Base-by-base conservation (phyloP, 2,113 vertebrate species). In the Ramphastos sulfuratus region DNA sequence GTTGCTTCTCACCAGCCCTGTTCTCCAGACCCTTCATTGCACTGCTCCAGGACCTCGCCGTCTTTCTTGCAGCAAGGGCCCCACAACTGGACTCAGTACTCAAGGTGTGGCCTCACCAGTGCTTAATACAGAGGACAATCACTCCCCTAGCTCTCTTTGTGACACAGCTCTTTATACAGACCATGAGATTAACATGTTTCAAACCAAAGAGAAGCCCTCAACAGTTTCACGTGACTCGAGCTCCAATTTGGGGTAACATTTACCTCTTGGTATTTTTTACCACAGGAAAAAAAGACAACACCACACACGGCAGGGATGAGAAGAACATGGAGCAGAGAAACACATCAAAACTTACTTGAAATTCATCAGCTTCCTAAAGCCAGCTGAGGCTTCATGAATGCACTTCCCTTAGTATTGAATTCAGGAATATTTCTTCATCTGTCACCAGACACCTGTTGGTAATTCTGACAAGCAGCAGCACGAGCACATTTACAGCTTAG, bases 201-300 rank as follows among this genome's bases (percentile, higher is more conserved):
- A 66, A 58, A n/a, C 66, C 31, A 28, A 7, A 75, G 5, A 8
- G 25, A 70, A 90, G 27, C 6, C 69, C 63, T 14, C 20, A 39
- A 9, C 5, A 58, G 15, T 18, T 50, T 64, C 3, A 19, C 50
- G 33, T 25, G 15, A 52, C 14, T 46, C 54, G 72, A 14, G 1
- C 6, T 75, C 31, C 25, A 9, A 50, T 73, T 18, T 23, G 3
- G 30, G 17, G 61, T 20, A 50, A 33, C 54, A 23, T 33, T 63
- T 69, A 24, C 20, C 71, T 8, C 3, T 48, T 2, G 0, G 0
- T 10, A 11, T 50, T 59, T 52, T 42, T 44, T 7, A 13, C 18
- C 7, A 15, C 58, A 44, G 7, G 2, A 66, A n/a, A 67, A 23
- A 23, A 50, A 50, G 21, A 23, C 10, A 50, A 23, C 48, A 50